Base-by-base conservation (phyloP, 37 sponge, comb jelly and placozoan species). In the Ephydatia muelleri region DNA sequence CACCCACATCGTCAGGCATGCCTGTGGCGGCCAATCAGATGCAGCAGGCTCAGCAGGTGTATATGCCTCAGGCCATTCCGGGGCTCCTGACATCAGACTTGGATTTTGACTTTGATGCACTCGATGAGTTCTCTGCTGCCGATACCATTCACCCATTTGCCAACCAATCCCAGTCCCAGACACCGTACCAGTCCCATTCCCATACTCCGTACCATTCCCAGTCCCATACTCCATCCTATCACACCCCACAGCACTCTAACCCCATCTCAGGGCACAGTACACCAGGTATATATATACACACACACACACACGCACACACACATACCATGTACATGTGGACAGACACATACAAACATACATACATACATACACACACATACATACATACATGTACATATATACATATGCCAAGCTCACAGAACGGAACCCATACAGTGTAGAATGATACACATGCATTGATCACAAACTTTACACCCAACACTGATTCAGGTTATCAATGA, bases 41-140 rank as follows among this genome's bases (percentile, higher is more conserved):
- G 35, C 87, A 80, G 47, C 67, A 75, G 36, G 49, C 67, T 19
- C 68, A 66, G 23, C 64, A 71, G 33, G 67, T 79, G 39, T 84
- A 81, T 5, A 85, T 84, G 16, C 30, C 84, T 5, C 48, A 84
- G 77, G 84, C 81, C 25, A 84, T 85, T 75, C 70, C 83, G 0
- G 90, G 84, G 29, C 67, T 89, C 22, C 57, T 57, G 57, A 57
- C 57, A 5, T 57, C 57, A 14, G 90, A 84, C 28, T 76, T 89
- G 27, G 85, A 84, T 12, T 70, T 89, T 5, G 90, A 89, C 67
- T 74, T 89, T 71, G 84, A 77, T 5, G 90, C 73, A 0, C 67
- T 84, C 67, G 82, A 90, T 70, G 86, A 85, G 47, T 49, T 84
- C 66, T 73, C 90, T 6, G 76, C 75, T 57, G 36, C 49, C n/a